Base-by-base conservation (phyloP, 2,888 invertebrate genomes). In the Eupithecia centaureata region DNA sequence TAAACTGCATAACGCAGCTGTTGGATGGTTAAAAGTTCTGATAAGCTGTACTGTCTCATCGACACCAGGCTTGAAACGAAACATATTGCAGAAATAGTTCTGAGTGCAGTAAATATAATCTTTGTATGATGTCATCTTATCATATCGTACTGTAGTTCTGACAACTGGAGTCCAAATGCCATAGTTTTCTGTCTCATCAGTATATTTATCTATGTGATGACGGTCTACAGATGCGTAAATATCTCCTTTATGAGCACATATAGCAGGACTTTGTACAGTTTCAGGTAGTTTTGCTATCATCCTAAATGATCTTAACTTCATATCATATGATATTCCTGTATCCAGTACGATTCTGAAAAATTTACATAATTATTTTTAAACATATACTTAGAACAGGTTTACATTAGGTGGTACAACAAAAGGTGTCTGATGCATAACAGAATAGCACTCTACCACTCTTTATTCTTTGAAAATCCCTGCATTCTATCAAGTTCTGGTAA, bases 31-130 rank as follows among this genome's bases (percentile, higher is more conserved):
- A 67, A 88, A 90, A 59, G 66, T 71, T 0, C 82, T 77, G 8
- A 88, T 76, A 25, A 79, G 61, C 61, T 87, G 74, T 47, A 92
- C 72, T n/a, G 66, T 73, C 0, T 63, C 61, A 67, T 88, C 85
- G 2, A 76, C 60, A 35, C 77, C 84, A 1, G 92, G 91, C 38
- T 73, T 81, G 69, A 92, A 90, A 71, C 89, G 83, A 63, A 86
- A 87, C 58, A 92, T 59, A 51, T 82, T 78, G 27, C 78, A 83
- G 61, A 88, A 90, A 63, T 86, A 91, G 70, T 82, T 86, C 69
- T 92, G 92, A 0, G 86, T 82, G 60, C 88, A 86, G 68, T 90
- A 91, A 47, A 93, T 86, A 70, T 86, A 85, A 0, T 84, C 84
- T 54, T 82, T 86, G 54, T 77, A 88, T 3, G 92, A 88, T 1